Percentiles rank a stretch among this genome's conserved stretches.
phyloP scores from a whole-genome alignment of 2,888 invertebrate genomes.

The Coelogynopora nodosa region DNA sequence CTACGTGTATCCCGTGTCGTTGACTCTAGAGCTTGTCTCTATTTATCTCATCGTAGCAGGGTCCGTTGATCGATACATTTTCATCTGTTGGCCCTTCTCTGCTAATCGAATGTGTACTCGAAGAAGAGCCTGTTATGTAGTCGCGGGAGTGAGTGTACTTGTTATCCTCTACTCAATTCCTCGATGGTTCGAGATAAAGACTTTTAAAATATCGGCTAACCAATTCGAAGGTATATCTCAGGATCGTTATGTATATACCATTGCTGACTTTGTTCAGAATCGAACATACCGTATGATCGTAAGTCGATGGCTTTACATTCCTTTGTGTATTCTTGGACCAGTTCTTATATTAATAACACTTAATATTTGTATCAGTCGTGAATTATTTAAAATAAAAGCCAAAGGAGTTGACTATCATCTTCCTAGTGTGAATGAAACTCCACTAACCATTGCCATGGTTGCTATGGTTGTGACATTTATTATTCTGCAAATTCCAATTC shows the following conservation, averaged over 20 bases:
- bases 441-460: background rate
- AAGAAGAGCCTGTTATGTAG: background rate
- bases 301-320: background rate
- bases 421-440: background rate
- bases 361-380: background rate
- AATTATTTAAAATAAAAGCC: background rate
- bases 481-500: background rate
- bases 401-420: background rate
- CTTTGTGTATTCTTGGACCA: background rate
- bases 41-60: background rate
- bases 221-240: background rate
- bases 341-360: background rate
- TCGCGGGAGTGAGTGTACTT: background rate
- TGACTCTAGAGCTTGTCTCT: background rate
- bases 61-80: background rate
- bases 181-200: background rate
- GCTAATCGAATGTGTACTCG: background rate
- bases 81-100: background rate
- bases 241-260: background rate
- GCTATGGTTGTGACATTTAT: background rate
- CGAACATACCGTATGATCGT: background rate
- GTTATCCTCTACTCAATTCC: background rate
- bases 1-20: background rate
- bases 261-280: background rate
- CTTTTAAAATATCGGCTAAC: background rate